phyloP scores from a whole-genome alignment of 2,888 invertebrate species.

The Tenthredo distinguenda region DNA sequence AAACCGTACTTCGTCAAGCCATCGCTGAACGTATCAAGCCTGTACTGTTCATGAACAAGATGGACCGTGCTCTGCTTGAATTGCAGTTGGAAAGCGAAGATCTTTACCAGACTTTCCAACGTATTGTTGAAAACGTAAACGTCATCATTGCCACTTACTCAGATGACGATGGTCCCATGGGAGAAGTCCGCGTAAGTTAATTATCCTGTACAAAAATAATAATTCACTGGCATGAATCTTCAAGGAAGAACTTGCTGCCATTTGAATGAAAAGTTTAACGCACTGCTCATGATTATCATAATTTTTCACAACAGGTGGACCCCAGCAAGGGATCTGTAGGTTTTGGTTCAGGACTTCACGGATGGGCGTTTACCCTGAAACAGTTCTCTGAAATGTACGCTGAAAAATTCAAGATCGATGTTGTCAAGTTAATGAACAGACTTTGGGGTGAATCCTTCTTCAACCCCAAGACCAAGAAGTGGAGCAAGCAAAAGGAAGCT shows the following conservation, averaged over 20 bases:
- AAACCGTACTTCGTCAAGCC: constrained; percentile 99
- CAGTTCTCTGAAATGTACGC: constrained; percentile 99
- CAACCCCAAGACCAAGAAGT: constrained; percentile 98
- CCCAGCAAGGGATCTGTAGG: constrained; percentile 99
- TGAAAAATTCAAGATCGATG: constrained; percentile 98
- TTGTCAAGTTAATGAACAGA: constrained; percentile 97
- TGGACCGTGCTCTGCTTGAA: constrained; percentile 99
- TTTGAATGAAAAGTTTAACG: not conserved
- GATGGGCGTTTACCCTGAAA: constrained; percentile 99
- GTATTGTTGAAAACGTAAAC: constrained; percentile 99
- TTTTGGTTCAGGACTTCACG: constrained; percentile 99
- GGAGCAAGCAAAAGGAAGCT: constrained; percentile 94
- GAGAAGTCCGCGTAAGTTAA: constrained; percentile 93
- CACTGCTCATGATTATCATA: not conserved
- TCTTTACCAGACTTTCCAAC: constrained; percentile 99
- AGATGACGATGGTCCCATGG: constrained; percentile 99
- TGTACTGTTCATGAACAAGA: constrained; percentile 99
- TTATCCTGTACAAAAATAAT: not conserved
- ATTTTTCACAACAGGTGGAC: constrained; percentile 83
- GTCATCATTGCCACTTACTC: constrained; percentile 99
- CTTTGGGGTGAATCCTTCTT: constrained; percentile 99
- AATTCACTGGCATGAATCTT: not conserved
- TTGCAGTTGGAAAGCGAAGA: constrained; percentile 98
- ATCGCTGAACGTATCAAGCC: constrained; percentile 99
- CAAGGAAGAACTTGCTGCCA: not conserved